A percentile compares a stretch with the other conserved stretches of the same genome.
These are phyloP conservation scores for Metallyticus violacea DNA, from an alignment of 2,888 invertebrate species.

Conservation along the genomic window DNA sequence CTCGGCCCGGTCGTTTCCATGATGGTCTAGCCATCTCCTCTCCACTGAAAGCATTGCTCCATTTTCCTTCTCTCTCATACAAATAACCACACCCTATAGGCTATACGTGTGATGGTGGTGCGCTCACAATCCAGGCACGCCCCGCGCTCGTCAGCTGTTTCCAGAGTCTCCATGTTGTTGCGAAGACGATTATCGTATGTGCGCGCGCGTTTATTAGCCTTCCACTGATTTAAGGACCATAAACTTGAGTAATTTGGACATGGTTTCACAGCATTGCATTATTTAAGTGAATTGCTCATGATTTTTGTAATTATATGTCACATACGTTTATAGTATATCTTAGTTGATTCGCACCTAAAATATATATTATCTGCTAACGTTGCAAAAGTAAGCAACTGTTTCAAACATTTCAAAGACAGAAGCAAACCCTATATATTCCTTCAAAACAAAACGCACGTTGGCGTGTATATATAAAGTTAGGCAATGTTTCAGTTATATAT, in stretches of 20 bases:
- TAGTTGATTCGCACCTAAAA: too few species aligned
- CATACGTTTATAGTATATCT: neutral
- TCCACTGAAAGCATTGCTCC: neutral
- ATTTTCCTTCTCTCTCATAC: constrained; percentile 6
- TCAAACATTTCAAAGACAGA: too few species aligned
- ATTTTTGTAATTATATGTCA: neutral
- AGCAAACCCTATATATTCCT: too few species aligned
- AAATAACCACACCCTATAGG: constrained; percentile 23
- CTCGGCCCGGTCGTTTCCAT: neutral
- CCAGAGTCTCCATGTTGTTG: constrained; percentile 21
- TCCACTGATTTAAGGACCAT: neutral
- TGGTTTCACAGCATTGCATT: neutral
- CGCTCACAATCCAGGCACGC: constrained; percentile 14
- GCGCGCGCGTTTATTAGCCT: neutral
- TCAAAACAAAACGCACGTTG: too few species aligned
- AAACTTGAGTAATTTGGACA: neutral
- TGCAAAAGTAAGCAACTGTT: too few species aligned
- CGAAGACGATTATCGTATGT: too few species aligned
- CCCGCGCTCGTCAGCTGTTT: constrained; percentile 24
- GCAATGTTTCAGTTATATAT: too few species aligned
- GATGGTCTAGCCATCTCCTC: neutral
- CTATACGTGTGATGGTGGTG: constrained; percentile 8
- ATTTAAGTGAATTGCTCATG: neutral
- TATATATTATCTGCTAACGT: too few species aligned
- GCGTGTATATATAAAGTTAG: too few species aligned